These are phyloP conservation scores for Stichopus chloronotus DNA, from an alignment of 35 echinoderm and acorn worm species.

Conservation along the genomic window DNA sequence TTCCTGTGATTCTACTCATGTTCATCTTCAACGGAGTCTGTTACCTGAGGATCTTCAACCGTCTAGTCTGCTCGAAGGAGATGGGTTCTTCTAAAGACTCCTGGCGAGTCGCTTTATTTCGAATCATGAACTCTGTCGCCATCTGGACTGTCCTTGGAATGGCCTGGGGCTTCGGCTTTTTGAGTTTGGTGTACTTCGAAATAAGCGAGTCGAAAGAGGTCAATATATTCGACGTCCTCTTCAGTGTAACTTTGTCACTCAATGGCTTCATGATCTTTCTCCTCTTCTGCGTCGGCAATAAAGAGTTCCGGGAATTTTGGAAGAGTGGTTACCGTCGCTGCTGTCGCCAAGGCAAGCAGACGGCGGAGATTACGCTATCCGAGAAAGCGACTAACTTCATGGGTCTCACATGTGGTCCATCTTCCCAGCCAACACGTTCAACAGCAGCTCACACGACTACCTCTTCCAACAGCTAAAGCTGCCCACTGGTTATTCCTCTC, in stretches of 20 bases:
- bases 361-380: neutral
- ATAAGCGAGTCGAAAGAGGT: neutral
- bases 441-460: neutral
- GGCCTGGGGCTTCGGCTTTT: slow-evolving; percentile 35
- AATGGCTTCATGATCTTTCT: slow-evolving; percentile 22
- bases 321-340: neutral
- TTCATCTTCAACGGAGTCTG: slow-evolving; percentile 2
- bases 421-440: slow-evolving; percentile 1
- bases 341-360: slow-evolving; percentile 16
- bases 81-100: slow-evolving; percentile 21
- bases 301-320: slow-evolving; percentile 20
- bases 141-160: neutral
- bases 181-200: slow-evolving; percentile 1
- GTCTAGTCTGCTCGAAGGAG: slow-evolving; percentile 22
- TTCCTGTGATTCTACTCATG: slow-evolving; percentile 17
- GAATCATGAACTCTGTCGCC: slow-evolving; percentile 7
- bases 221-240: neutral
- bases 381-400: slow-evolving; percentile 24
- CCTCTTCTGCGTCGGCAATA: slow-evolving; percentile 30
- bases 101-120: neutral
- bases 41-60: slow-evolving; percentile 21
- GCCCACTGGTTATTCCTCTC: too few relatives aligned
- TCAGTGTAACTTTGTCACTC: slow-evolving; percentile 21
- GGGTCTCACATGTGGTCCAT: neutral
- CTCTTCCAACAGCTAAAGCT: too few relatives aligned